Evolutionary conservation across 2,888 invertebrate species (phyloP).

Genomic region (Callosobruchus maculatus): DNA sequence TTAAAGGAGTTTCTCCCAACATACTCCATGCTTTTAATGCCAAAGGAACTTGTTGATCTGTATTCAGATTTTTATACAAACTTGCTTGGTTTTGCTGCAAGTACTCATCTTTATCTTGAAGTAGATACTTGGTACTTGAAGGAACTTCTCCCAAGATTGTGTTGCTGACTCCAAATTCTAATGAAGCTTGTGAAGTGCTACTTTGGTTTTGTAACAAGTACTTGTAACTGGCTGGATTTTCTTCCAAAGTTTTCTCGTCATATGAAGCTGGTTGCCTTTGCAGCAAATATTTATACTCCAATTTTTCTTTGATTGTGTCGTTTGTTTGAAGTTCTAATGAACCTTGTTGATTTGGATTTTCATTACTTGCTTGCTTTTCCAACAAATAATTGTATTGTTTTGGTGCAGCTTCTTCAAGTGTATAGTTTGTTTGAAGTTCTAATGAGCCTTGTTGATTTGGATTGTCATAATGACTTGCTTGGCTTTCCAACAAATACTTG

Average conservation of each 20-base stretch:
- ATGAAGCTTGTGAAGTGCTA: no score
- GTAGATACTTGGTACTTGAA: no score
- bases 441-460: no score
- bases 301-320: not conserved
- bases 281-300: not conserved
- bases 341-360: not conserved
- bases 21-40: no score
- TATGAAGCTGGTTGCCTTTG: not conserved
- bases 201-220: no score
- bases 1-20: no score
- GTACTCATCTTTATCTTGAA: no score
- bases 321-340: not conserved
- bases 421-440: not conserved
- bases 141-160: no score
- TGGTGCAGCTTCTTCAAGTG: not conserved
- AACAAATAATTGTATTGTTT: not conserved
- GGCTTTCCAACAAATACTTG: not conserved
- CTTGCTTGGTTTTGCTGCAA: no score
- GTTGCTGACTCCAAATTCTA: no score
- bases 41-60: no score
- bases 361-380: not conserved
- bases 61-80: no score
- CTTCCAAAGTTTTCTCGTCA: not conserved
- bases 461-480: not conserved
- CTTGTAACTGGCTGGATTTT: not conserved